Evolutionary conservation across 2,797 vertebrate species (phyloP), one percentile per base, ranked within the genome.

Genomic region (Otolemur crassicaudatus): DNA sequence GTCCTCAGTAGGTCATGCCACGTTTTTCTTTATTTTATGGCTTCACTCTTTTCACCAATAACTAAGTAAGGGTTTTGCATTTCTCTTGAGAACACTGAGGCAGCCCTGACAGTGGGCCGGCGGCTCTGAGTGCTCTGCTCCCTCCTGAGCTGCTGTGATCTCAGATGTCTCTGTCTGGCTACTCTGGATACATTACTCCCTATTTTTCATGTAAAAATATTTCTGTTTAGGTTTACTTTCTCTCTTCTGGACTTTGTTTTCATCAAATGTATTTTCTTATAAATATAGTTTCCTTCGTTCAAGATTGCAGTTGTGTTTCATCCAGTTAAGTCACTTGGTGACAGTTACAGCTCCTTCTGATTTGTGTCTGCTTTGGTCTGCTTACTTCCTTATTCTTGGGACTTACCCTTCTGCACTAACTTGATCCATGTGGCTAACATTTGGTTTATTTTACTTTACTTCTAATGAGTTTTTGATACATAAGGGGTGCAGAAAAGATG

Each of bases 391-490:
- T 79, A 37, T 75, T 60, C 87, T 75, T 40, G 14, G 13, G 20
- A 37, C 70, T 82, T 82, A 4, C 70, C 14, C 82, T 87, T 91
- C 17, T 92, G 2, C 25, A 11, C 22, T 53, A 43, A 87, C 37
- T 19, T 23, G 49, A 37, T 31, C 60, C 22, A 37, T 27, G 27
- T 67, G 53, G 31, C 25, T 84, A 23, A 43, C 49, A 4, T 29
- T 96, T 88, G 34, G 1, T 49, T 97, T 73, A 79, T 40, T 87
- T 92, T 85, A 29, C 7, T 90, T 96, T 73, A 53, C 87, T 81
- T 27, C 37, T 88, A 88, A 11, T 61, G 13, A 63, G 1, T 65
- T 85, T 77, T 77, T 31, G 5, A 65, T n/a, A 17, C 70, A 49
- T 12, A 49, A 11, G 46, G 46, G 46, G 46, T 49, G 46, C 46